Evolutionary conservation across 1,140 invertebrate species (phyloP).

Genomic region (Asbolus verrucosus): DNA sequence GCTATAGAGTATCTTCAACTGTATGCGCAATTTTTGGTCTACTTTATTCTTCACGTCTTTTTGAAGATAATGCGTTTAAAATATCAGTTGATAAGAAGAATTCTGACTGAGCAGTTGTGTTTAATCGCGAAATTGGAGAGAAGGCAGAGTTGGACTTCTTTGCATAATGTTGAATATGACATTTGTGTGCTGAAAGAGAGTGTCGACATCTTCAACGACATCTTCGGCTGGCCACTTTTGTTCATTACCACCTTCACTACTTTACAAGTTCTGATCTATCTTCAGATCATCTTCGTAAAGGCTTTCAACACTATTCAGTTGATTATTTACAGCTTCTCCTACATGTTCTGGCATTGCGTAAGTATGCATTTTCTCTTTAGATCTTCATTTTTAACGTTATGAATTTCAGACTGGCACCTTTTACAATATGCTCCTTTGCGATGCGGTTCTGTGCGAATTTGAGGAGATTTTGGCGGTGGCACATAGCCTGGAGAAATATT

Average conservation of each 20-base stretch:
- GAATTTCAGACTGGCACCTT: too few relatives aligned
- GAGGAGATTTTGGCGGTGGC: background rate
- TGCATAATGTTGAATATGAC: background rate
- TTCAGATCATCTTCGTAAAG: background rate
- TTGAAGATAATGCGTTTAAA: background rate
- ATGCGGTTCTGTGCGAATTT: background rate
- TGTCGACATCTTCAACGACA: background rate
- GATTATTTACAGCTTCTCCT: background rate
- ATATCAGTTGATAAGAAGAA: background rate
- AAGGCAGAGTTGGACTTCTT: background rate
- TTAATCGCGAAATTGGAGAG: too few relatives aligned
- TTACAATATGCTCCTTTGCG: background rate
- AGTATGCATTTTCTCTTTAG: background rate
- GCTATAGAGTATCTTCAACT: slow-evolving; percentile 3
- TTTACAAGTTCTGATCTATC: background rate
- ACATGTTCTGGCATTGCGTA: background rate
- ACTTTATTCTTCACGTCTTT: slow-evolving; percentile 1
- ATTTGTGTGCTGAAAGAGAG: background rate
- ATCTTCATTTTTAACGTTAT: background rate
- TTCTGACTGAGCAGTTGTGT: too few relatives aligned
- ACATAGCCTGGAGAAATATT: background rate
- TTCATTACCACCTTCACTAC: background rate
- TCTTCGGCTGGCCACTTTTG: background rate
- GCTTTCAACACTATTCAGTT: background rate
- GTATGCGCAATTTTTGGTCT: slow-evolving; percentile 2